Base-by-base conservation (phyloP, 1,140 invertebrate genomes). In the Temnothorax longispinosus region DNA sequence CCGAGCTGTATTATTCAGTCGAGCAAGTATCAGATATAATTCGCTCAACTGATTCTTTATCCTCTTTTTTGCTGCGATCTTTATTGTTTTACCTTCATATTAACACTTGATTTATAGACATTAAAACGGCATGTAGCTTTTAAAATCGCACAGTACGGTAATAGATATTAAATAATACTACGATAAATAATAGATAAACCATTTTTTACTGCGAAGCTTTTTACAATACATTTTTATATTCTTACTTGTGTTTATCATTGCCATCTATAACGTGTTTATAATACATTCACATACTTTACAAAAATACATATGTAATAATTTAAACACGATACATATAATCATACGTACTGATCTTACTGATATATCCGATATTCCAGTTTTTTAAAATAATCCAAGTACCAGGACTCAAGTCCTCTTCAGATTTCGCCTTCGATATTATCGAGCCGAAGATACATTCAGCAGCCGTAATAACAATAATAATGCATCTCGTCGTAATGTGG, bases 391-490 rank as follows among this genome's bases (percentile, higher is more conserved):
- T 64, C 1, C 32, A 54, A 27, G 15, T 50, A 18, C 67, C 27
- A 27, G 3, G 21, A 77, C 7, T 52, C 15, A 58, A 41, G n/a
- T 67, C 0, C 56, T 50, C 38, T 62, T 58, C 21, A 27, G 67
- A 67, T 56, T 82, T 52, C 32, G 50, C 32, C 87, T 56, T 78
- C 56, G 65, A 86, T 86, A 71, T 78, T 86, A 88, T 84, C 71
- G 32, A 85, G n/a, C 47, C 67, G 21, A 27, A 41, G 60, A 62
- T 35, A 62, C 74, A 81, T 69, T 88, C 69, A 62, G 72, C 62
- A 54, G 15, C 32, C 67, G 85, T 91, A 91, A 91, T 92, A 92
- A 90, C 76, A 69, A 91, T 91, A 90, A 93, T 91, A 91, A 92
- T 88, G 86, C 58, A 87, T 77, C 85, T 88, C 86, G 78, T 88